Base-by-base conservation (phyloP, 1,140 invertebrate species). In the Macrobrachium nipponense region DNA sequence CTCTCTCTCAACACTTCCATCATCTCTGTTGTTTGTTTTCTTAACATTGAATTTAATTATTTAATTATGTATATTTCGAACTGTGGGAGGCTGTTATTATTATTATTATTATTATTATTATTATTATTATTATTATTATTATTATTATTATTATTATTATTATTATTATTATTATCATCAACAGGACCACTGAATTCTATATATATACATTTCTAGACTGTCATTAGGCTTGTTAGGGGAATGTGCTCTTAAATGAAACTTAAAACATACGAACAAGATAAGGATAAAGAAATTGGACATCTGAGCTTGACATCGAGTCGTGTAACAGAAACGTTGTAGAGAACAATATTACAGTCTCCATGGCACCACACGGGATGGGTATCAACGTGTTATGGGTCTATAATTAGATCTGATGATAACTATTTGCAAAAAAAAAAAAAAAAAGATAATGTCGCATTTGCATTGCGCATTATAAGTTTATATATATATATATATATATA, bases 171-270 rank as follows among this genome's bases (percentile, higher is more conserved):
- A 36, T n/a, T n/a, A n/a, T 2, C 27, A 36, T 36, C 4, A 36
- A 36, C 27, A 2, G 27, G 27, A 36, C 27, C 27, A 36, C 27
- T 36, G 27, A 44, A 80, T 64, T 17, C 44, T n/a, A n/a, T n/a
- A 80, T 80, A 80, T 66, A 80, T 80, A 66, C 43, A 64, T 66
- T 43, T 80, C 62, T 80, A 66, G 62, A 80, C 66, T 64, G 62
- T 44, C 43, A 80, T 66, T 64, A 64, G 66, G 27, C 27, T 51
- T 59, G 17, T n/a, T 78, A 60, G 18, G 20, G 7, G 59, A 17
- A 78, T 60, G 10, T 58, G n/a, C 27, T 18, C n/a, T n/a, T 27
- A 78, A 78, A n/a, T 59, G 20, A 78, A 59, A 78, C n/a, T n/a
- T 27, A 78, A 59, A 78, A 59, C 20, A 62, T 6, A 1, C 15